Conservation (phyloP, 2,113 vertebrate species). For the Formicarius rufipectus region DNA sequence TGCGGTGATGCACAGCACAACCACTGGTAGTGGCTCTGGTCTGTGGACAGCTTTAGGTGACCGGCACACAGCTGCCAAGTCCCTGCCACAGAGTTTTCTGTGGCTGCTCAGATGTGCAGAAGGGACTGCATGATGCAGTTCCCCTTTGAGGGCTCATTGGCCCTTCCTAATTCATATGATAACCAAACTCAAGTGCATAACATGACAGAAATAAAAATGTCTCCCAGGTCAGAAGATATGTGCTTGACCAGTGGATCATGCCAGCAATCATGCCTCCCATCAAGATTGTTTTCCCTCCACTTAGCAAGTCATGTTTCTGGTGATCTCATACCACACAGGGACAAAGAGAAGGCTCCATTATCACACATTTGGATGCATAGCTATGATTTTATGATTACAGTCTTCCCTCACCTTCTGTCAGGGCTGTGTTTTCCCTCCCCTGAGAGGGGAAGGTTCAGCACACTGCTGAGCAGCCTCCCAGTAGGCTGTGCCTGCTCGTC, state of each 20-base stretch:
- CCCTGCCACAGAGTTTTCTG: rapidly evolving
- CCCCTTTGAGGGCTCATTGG: background rate
- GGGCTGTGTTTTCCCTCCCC: background rate
- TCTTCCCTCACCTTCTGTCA: background rate
- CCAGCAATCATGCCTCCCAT: background rate
- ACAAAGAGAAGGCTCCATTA: background rate
- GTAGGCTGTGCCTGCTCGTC: background rate
- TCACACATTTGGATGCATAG: background rate
- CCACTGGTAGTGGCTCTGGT: rapidly evolving
- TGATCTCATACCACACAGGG: background rate
- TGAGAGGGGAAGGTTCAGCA: background rate
- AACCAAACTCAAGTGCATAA: background rate
- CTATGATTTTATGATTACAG: background rate
- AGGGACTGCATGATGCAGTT: background rate
- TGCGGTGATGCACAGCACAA: background rate
- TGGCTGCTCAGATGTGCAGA: background rate
- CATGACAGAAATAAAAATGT: background rate
- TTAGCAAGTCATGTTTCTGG: background rate
- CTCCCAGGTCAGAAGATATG: background rate
- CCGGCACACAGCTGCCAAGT: rapidly evolving
- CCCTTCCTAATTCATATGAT: background rate
- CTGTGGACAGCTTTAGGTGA: background rate
- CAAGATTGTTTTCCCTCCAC: background rate
- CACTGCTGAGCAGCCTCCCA: background rate
- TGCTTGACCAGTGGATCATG: background rate